Percentiles rank a stretch among this genome's conserved stretches.
Evolutionary conservation across 2,113 vertebrate species (phyloP).

Genomic region (Eubucco bourcierii): DNA sequence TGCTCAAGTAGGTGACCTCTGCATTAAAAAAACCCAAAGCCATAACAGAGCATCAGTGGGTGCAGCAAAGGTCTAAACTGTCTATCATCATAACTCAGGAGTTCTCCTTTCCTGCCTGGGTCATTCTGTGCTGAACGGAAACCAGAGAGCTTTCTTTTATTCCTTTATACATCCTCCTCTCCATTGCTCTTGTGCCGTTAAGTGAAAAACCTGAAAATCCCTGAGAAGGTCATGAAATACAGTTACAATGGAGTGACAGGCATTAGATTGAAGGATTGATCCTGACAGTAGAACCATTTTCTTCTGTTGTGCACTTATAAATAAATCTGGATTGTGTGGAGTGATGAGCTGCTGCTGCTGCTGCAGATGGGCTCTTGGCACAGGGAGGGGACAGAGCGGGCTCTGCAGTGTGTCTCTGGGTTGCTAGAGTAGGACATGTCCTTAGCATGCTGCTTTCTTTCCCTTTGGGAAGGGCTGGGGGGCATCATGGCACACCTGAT

Average conservation of each 20-base stretch:
- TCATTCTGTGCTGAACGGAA: neutral
- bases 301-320: slow-evolving; percentile 61
- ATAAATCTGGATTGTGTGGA: slow-evolving; percentile 62
- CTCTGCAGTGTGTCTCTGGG: fast-evolving
- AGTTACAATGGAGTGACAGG: slow-evolving; percentile 71
- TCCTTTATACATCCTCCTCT: neutral
- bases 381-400: neutral
- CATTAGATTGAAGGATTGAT: slow-evolving; percentile 73
- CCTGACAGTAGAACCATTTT: slow-evolving; percentile 69
- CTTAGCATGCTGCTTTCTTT: neutral
- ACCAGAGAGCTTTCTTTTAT: neutral
- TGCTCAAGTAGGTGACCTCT: neutral
- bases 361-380: neutral
- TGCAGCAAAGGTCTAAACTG: neutral
- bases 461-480: neutral
- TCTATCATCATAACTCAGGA: neutral
- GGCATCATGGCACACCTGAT: no score
- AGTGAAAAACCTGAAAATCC: slow-evolving; percentile 49
- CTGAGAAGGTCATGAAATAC: slow-evolving; percentile 47
- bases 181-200: slow-evolving; percentile 19
- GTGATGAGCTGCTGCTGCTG: neutral
- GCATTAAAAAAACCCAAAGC: neutral
- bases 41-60: neutral
- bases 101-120: neutral
- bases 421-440: neutral